Base-by-base conservation (phyloP, 2,888 invertebrate genomes). In the Macrophya alboannulata region DNA sequence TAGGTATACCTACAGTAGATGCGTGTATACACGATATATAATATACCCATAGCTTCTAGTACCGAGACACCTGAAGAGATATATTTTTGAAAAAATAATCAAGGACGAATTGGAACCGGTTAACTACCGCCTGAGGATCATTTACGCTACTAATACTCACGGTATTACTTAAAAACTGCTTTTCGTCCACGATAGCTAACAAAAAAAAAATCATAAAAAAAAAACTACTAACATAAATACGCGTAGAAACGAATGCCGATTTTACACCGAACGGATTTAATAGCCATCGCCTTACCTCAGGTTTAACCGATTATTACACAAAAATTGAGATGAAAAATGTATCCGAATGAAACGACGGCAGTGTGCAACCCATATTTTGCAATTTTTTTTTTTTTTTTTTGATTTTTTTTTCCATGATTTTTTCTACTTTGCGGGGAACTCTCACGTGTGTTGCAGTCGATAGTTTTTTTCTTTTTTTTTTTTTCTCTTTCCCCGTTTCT, bases 401-500 rank as follows among this genome's bases (percentile, higher is more conserved):
- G 5, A 9, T 48, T 45, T 12, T 48, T 45, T 25, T 25, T 21
- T 48, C 4, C 3, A 45, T 12, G 12, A 45, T 15, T 48, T 74
- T 15, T 43, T 74, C n/a, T 12, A 25, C 45, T 74, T 74, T 17
- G 25, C 21, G 9, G 45, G n/a, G 17, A 45, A 17, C 74, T 12
- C 17, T 15, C 71, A 71, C 31, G 71, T 37, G 71, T 71, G 31
- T 10, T 17, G 37, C 48, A 88, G 89, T 9, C 62, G 62, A 62
- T 25, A 89, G 85, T 81, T 37, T 40, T 72, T 72, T n/a, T 40
- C 9, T 72, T n/a, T 59, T 83, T 62, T 51, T 48, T 74, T 55
- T 55, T 85, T 86, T 84, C 31, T 85, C 40, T 43, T 82, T 55
- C 77, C 86, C 84, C 85, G 84, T 59, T 86, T 87, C 76, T 71